These are phyloP conservation scores for Prosopocoilus inquinatus DNA, from an alignment of 2,888 invertebrate species.

Conservation along the genomic window DNA sequence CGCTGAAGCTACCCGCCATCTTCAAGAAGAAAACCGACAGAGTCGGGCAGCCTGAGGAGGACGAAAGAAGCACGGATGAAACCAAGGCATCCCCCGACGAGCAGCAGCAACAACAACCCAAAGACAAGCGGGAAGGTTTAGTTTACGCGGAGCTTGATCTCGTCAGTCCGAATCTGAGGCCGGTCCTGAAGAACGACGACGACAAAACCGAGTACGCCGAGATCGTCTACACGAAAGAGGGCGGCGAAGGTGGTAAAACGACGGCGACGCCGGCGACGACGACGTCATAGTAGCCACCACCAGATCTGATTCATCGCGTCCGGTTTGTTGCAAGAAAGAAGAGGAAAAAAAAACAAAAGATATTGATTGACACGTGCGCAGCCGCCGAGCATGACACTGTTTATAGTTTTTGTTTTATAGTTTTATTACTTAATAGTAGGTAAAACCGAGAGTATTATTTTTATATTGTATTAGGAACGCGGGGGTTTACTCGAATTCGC, in stretches of 20 bases:
- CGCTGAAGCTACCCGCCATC: constrained; percentile 25
- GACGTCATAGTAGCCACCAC: not conserved
- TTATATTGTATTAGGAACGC: no score
- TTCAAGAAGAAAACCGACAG: constrained; percentile 38
- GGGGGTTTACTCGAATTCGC: no score
- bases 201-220: constrained; percentile 75
- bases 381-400: no score
- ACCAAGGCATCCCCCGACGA: constrained; percentile 21
- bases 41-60: constrained; percentile 21
- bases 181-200: constrained; percentile 53
- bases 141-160: constrained; percentile 74
- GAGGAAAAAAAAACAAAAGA: no score
- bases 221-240: constrained; percentile 69
- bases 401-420: no score
- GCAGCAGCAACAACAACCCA: constrained; percentile 9
- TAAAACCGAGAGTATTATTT: no score
- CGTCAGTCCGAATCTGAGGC: constrained; percentile 49
- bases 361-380: no score
- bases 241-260: constrained; percentile 36
- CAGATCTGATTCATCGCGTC: no score
- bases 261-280: constrained; percentile 13
- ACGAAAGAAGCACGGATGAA: constrained; percentile 24
- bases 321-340: no score
- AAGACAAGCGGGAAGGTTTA: constrained; percentile 49
- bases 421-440: no score